These are phyloP conservation scores for Stegodyphus dumicola DNA, from an alignment of 1,140 invertebrate genomes.

Conservation along the genomic window DNA sequence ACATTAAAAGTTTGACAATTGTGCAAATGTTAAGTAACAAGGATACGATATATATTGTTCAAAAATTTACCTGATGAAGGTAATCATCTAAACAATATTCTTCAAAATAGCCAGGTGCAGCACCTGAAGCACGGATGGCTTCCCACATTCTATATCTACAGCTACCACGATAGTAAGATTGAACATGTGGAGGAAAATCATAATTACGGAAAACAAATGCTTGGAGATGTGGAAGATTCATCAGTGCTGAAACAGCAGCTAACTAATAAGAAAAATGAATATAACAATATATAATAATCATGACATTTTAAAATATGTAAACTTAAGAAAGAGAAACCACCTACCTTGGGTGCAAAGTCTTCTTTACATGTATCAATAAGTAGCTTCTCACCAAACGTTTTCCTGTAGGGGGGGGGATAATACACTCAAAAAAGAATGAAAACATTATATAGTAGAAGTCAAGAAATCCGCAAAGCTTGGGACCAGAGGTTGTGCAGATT, in stretches of 20 bases:
- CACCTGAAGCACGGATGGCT: conserved; percentile 88
- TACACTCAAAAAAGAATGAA: neutral
- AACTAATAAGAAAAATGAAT: conserved; percentile 70
- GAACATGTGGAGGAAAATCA: conserved; percentile 78
- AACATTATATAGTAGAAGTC: too few species aligned
- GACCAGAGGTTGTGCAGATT: too few species aligned
- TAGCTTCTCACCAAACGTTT: conserved; percentile 47
- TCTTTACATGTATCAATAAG: conserved; percentile 36
- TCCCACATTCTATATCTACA: conserved; percentile 84
- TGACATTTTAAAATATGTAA: neutral
- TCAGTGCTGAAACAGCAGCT: conserved; percentile 82
- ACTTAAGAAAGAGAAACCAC: neutral
- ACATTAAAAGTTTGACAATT: too few species aligned
- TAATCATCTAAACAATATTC: conserved; percentile 82
- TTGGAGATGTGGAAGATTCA: conserved; percentile 81
- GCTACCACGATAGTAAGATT: conserved; percentile 84
- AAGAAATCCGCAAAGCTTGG: too few species aligned
- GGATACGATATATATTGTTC: neutral
- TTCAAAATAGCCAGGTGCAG: conserved; percentile 93
- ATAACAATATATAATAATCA: neutral
- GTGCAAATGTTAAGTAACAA: too few species aligned
- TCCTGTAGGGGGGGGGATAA: neutral
- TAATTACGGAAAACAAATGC: conserved; percentile 95
- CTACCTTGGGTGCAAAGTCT: conserved; percentile 35
- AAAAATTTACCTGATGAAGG: conserved; percentile 80